phyloP scores from a whole-genome alignment of 2,113 vertebrate species.

The Arenaria interpres region DNA sequence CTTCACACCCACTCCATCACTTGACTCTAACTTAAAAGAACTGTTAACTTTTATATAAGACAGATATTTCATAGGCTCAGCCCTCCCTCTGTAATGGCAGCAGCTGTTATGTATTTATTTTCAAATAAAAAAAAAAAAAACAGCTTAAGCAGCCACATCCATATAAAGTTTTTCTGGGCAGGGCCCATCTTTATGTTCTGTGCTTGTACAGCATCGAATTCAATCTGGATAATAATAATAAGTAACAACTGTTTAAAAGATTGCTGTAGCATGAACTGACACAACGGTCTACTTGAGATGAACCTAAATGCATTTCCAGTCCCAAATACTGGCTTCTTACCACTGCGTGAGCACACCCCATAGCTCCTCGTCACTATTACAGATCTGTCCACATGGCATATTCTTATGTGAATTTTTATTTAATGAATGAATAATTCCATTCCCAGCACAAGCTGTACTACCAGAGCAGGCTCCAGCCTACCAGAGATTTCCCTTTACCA shows the following conservation, averaged over 20 bases:
- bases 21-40: constrained; percentile 56
- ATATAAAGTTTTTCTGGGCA: constrained; percentile 33
- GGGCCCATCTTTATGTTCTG: constrained; percentile 10
- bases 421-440: not conserved
- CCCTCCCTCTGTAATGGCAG: not conserved
- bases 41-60: constrained; percentile 28
- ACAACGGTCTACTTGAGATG: not conserved
- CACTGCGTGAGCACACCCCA: not conserved
- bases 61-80: constrained; percentile 46
- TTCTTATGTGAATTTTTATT: not conserved
- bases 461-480: not conserved
- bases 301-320: constrained; percentile 1
- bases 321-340: not conserved
- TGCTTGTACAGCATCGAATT: constrained; percentile 16
- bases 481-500: not conserved
- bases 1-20: constrained; percentile 47
- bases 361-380: not conserved
- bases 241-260: constrained; percentile 41
- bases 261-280: not conserved
- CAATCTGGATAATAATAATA: constrained; percentile 34
- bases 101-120: constrained; percentile 58
- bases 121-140: constrained; percentile 20
- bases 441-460: not conserved
- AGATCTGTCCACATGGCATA: not conserved
- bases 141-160: constrained; percentile 28